phyloP scores from a whole-genome alignment of 2,113 vertebrate species.

The Chascanopsetta lugubris region DNA sequence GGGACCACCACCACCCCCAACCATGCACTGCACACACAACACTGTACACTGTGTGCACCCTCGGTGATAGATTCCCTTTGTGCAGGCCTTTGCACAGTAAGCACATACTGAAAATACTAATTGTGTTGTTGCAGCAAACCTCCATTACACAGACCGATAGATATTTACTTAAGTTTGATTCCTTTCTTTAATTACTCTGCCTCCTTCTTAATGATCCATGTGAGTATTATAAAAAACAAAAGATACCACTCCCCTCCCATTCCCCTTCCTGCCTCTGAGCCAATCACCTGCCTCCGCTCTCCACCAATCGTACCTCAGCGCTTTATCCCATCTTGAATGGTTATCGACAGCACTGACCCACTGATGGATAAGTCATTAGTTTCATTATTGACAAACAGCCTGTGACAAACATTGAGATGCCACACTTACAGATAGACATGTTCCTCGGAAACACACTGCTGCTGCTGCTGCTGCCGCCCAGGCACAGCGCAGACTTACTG shows the following conservation, averaged over 20 bases:
- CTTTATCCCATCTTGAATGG: slow-evolving; percentile 33
- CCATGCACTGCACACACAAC: background rate
- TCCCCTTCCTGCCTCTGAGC: slow-evolving; percentile 8
- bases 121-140: background rate
- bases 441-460: slow-evolving; percentile 3
- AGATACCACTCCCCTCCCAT: background rate
- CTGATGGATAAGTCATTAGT: slow-evolving; percentile 55
- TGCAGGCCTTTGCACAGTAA: too few species aligned
- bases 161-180: too few species aligned
- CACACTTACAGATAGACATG: slow-evolving; percentile 14
- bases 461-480: background rate
- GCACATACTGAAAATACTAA: background rate
- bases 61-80: slow-evolving; percentile 14
- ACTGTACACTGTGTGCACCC: background rate
- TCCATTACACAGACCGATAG: background rate
- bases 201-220: too few species aligned
- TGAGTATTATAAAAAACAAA: too few species aligned
- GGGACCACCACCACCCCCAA: background rate
- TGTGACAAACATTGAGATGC: slow-evolving; percentile 24
- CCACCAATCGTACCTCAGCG: slow-evolving; percentile 37
- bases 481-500: too few species aligned
- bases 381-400: slow-evolving; percentile 42
- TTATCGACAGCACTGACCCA: slow-evolving; percentile 50
- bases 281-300: slow-evolving; percentile 9
- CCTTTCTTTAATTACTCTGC: too few species aligned